Percentiles rank a stretch among this genome's conserved stretches.
phyloP scores from a whole-genome alignment of 2,113 vertebrate species.

The Vicugna pacos region DNA sequence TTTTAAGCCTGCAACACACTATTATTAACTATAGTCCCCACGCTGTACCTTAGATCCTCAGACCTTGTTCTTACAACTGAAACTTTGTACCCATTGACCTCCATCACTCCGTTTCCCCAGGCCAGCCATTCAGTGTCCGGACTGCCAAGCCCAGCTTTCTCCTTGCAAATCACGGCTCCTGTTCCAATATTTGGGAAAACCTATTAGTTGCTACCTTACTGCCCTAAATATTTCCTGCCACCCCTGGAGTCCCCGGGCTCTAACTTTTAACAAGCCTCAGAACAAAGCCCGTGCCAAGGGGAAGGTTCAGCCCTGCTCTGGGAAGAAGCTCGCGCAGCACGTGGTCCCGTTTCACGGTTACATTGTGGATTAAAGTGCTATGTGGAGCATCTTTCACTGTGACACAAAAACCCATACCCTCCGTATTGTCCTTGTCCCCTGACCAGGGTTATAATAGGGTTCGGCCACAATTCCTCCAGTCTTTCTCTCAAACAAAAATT shows the following conservation, averaged over 20 bases:
- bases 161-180: background rate
- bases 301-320: slow-evolving; percentile 50
- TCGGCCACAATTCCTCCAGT: slow-evolving; percentile 53
- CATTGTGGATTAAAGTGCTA: slow-evolving; percentile 72
- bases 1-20: background rate
- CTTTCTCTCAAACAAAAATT: slow-evolving; percentile 66
- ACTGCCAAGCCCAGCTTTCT: background rate
- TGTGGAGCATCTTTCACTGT: slow-evolving; percentile 46
- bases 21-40: background rate
- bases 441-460: slow-evolving; percentile 70
- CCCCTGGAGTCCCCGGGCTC: slow-evolving; percentile 31
- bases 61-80: background rate
- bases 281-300: slow-evolving; percentile 70
- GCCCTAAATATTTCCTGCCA: slow-evolving; percentile 77
- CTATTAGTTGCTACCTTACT: slow-evolving; percentile 68
- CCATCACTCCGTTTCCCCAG: background rate
- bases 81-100: background rate
- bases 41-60: background rate
- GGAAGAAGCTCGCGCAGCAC: slow-evolving; percentile 63
- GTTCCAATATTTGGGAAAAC: slow-evolving; percentile 49
- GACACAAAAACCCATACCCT: slow-evolving; percentile 69
- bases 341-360: background rate
- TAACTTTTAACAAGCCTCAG: slow-evolving; percentile 79
- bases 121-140: background rate
- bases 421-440: slow-evolving; percentile 64